phyloP scores from a whole-genome alignment of 23 tunicate species.

The Trididemnum nubilum region DNA sequence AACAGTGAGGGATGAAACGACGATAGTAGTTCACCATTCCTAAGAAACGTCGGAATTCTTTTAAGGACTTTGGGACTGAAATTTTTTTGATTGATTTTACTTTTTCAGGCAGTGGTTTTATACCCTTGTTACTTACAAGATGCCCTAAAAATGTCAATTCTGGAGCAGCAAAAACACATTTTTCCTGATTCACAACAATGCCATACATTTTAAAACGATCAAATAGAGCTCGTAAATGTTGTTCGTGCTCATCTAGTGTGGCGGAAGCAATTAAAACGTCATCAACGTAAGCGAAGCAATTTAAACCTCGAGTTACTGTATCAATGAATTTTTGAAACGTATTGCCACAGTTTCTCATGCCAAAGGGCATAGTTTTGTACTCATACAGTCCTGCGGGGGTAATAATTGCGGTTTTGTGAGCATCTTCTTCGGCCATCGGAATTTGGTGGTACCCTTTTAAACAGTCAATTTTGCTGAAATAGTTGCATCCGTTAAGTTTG shows the following conservation, averaged over 20 bases:
- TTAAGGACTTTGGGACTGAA: background rate
- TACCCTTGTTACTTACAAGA: background rate
- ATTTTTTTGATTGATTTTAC: background rate
- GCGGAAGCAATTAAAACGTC: background rate
- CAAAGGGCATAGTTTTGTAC: background rate
- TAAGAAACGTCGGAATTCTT: background rate
- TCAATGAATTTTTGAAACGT: slow-evolving; percentile 17
- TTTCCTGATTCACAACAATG: background rate
- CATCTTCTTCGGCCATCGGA: background rate
- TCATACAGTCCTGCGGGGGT: background rate
- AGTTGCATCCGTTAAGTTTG: background rate
- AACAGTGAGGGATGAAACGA: background rate
- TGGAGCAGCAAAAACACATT: background rate
- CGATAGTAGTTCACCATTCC: slow-evolving; percentile 9
- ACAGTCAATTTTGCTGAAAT: background rate
- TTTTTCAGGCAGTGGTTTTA: background rate
- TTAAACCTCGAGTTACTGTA: background rate
- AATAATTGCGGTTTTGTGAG: slow-evolving; percentile 7
- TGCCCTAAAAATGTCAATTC: background rate
- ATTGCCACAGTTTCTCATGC: background rate
- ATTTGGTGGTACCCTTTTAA: slow-evolving; percentile 15
- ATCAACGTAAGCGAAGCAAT: background rate
- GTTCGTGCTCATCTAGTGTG: background rate
- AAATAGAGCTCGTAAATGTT: background rate
- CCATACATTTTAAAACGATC: background rate